Percentiles rank a stretch among this genome's conserved stretches.
phyloP scores from a whole-genome alignment of 2,797 vertebrate species.

The Lepus oiostolus region DNA sequence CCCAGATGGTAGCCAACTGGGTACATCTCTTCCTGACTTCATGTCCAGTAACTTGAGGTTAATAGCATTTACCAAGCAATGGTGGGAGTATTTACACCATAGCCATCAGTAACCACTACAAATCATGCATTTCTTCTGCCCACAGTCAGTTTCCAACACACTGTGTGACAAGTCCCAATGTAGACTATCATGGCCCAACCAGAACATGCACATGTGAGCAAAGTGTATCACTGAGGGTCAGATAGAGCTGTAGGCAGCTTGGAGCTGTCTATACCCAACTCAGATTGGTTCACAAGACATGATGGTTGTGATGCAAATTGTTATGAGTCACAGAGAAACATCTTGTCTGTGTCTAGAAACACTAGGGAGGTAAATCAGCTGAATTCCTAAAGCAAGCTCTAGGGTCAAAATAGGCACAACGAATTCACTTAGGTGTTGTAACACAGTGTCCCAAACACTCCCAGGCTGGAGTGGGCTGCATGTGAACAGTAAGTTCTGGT shows the following conservation, averaged over 20 bases:
- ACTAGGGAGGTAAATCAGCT: background rate
- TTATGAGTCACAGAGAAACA: background rate
- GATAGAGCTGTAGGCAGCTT: background rate
- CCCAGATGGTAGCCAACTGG: background rate
- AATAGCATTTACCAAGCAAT: background rate
- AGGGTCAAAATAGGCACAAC: background rate
- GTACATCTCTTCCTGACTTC: background rate
- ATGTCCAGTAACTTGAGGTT: background rate
- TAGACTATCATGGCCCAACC: background rate
- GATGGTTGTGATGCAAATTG: background rate
- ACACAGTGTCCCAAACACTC: background rate
- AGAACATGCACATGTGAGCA: background rate
- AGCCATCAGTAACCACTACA: background rate
- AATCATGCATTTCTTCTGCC: background rate
- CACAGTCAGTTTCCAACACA: background rate
- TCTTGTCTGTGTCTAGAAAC: background rate
- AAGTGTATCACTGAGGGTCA: background rate
- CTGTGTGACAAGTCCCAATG: background rate
- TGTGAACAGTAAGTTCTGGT: background rate
- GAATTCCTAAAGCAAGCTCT: slow-evolving; percentile 36
- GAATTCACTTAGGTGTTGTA: background rate
- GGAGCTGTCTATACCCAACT: background rate
- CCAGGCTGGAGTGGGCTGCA: background rate
- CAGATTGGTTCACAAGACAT: background rate
- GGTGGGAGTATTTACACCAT: background rate